Evolutionary conservation across 2,888 invertebrate genomes (phyloP).

Genomic region (Orthosia incerta): DNA sequence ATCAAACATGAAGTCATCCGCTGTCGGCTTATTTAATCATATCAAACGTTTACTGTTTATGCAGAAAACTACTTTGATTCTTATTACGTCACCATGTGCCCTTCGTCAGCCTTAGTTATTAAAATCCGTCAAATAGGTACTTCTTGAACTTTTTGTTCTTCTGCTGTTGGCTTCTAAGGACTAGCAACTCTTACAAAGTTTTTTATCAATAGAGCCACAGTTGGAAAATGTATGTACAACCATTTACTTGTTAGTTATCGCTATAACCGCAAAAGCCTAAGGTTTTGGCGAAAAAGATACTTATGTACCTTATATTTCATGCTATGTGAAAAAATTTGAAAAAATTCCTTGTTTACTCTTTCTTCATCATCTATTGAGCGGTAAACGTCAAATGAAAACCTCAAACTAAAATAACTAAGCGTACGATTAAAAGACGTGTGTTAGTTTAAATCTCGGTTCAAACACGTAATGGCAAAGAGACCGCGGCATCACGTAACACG

Average conservation of each 20-base stretch:
- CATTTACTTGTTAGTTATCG: too few species aligned
- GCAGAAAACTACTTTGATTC: background rate
- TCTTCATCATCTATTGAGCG: background rate
- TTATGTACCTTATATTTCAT: too few species aligned
- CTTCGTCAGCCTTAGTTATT: background rate
- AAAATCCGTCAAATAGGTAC: background rate
- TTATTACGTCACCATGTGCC: background rate
- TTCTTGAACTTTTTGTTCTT: too few species aligned
- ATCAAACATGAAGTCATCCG: slow-evolving; percentile 29
- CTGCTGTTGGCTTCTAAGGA: too few species aligned
- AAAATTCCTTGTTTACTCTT: too few species aligned
- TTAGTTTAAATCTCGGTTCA: slow-evolving; percentile 40
- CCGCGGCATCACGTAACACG: slow-evolving; percentile 53
- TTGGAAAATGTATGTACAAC: too few species aligned
- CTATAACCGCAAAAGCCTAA: too few species aligned
- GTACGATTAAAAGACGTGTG: slow-evolving; percentile 42
- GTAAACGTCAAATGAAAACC: slow-evolving; percentile 26
- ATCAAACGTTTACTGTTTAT: background rate
- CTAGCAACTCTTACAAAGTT: too few species aligned
- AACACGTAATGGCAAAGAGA: slow-evolving; percentile 37
- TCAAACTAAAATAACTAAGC: slow-evolving; percentile 28
- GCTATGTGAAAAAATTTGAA: too few species aligned
- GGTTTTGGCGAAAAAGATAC: too few species aligned
- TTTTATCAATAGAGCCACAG: too few species aligned
- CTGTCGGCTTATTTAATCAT: background rate